A percentile compares a stretch with the other conserved stretches of the same genome.
Evolutionary conservation across 2,797 vertebrate genomes (phyloP).

Genomic region (Phyllotis vaccarum): DNA sequence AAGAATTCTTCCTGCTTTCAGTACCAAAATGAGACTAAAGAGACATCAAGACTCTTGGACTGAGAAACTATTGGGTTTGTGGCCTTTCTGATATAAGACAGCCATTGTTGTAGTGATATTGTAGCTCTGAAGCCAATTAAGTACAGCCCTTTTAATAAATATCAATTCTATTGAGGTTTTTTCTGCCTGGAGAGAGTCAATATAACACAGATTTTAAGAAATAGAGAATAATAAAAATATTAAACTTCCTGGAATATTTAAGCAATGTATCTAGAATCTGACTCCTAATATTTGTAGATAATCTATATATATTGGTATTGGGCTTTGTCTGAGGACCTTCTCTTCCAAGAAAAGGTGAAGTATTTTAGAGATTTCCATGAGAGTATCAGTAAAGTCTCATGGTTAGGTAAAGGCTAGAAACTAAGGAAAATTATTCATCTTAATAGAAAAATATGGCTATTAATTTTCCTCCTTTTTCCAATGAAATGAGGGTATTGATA

Average conservation of each 20-base stretch:
- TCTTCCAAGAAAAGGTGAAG: neutral
- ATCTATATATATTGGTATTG: neutral
- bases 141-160: neutral
- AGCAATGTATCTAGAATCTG: neutral
- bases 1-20: neutral
- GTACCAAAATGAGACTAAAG: neutral
- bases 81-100: neutral
- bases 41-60: neutral
- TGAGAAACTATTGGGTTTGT: neutral
- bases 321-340: neutral
- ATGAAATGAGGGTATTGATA: neutral
- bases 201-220: neutral
- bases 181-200: neutral
- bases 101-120: neutral
- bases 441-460: neutral
- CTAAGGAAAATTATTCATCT: conserved; percentile 78
- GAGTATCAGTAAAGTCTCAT: neutral
- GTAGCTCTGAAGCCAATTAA: neutral
- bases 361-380: neutral
- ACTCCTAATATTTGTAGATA: neutral
- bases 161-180: neutral
- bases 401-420: conserved; percentile 52
- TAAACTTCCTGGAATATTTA: neutral
- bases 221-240: neutral
- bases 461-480: neutral